Conservation (phyloP, 1,140 invertebrate species). For the Diabrotica undecimpunctata region DNA sequence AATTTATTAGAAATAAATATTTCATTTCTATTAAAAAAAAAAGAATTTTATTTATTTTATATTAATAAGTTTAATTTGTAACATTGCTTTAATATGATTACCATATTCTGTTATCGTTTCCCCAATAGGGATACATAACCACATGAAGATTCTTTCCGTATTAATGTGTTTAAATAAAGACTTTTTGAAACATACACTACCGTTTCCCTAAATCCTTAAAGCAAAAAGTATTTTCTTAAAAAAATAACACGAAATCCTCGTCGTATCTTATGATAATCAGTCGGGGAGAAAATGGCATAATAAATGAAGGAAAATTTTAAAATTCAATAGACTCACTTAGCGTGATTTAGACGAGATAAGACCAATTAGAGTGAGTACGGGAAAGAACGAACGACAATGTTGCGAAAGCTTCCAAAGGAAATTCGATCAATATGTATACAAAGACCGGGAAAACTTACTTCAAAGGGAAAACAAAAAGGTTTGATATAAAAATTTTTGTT, state of each 20-base stretch:
- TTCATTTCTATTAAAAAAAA: too few species aligned
- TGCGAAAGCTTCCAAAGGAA: background rate
- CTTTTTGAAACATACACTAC: too few species aligned
- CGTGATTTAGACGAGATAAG: constrained; percentile 13
- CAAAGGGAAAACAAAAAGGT: background rate
- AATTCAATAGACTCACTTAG: constrained; percentile 17
- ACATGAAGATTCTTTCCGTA: too few species aligned
- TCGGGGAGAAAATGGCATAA: constrained; percentile 18
- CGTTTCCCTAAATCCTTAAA: background rate
- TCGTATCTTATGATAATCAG: constrained; percentile 14
- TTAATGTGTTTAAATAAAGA: too few species aligned
- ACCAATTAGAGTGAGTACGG: constrained; percentile 7
- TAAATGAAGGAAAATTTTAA: constrained; percentile 16
- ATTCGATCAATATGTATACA: background rate
- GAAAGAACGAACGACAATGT: constrained; percentile 4
- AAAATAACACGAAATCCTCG: constrained; percentile 5
- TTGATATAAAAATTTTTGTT: too few species aligned
- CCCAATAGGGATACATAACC: too few species aligned
- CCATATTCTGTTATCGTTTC: too few species aligned
- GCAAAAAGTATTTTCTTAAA: background rate
- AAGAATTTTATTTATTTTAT: too few species aligned
- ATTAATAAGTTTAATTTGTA: too few species aligned
- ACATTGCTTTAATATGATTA: too few species aligned
- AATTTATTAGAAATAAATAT: too few species aligned
- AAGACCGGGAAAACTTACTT: background rate